Base-by-base conservation (phyloP, 2,888 invertebrate species). In the Folsomia manolachei region DNA sequence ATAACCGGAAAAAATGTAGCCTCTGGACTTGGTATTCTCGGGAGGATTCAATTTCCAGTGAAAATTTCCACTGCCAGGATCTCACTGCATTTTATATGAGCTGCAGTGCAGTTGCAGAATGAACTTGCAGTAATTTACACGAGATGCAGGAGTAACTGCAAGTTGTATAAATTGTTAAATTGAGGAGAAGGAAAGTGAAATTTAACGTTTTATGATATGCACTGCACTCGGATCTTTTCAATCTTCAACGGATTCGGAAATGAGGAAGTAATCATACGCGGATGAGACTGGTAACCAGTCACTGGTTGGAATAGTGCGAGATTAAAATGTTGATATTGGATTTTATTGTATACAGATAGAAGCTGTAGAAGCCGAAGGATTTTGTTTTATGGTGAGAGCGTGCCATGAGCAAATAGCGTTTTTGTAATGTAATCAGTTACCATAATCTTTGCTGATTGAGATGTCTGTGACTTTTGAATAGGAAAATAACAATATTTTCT, bases 241-340 rank as follows among this genome's bases (percentile, higher is more conserved):
- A n/a, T n/a, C n/a, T n/a, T n/a, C 39, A 4, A 39, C 7, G 39
- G 7, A 39, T 4, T 39, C 39, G 4, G 39, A 39, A 39, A 39
- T 39, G 39, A 56, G 56, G 56, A 56, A 56, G n/a, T 56, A 56
- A 56, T 56, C 56, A 56, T 21, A 56, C 56, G 56, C 56, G 51
- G 51, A 51, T 51, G 9, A 18, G 51, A 51, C 9, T 19, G 7
- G 56, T 4, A 56, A 56, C n/a, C 56, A 39, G 39, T 14, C 39
- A 39, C 39, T 39, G 39, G 39, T 14, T 39, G 39, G 7, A 39
- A 14, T 4, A 39, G 14, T 9, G 39, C 4, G 39, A 39, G 39
- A 39, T 39, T n/a, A n/a, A n/a, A 39, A 39, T 39, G 39, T 39
- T 39, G 39, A 39, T 39, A 39, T 39, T 39, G 14, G 14, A 39